Base-by-base conservation (phyloP, 2,888 invertebrate genomes). In the Ormyrus labotus region DNA sequence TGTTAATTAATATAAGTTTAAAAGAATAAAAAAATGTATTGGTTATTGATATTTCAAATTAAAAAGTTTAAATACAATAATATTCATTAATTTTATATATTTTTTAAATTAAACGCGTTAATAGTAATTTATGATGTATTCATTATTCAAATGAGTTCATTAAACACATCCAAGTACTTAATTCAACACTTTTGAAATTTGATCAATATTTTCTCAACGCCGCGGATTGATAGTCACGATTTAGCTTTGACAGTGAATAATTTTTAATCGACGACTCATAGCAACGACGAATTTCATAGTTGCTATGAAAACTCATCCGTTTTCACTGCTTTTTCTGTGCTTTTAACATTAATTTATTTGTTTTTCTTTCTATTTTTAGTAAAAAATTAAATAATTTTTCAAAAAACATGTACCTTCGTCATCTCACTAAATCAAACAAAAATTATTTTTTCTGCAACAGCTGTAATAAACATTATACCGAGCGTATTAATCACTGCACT, bases 191-290 rank as follows among this genome's bases (percentile, higher is more conserved):
- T 65, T 76, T 47, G 48, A 47, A 51, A 53, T 76, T 47, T 53
- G 69, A 76, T 69, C 55, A 60, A 68, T 68, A 11, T 61, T 63
- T 76, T 61, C 69, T 76, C 55, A 69, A 68, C n/a, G 1, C 50
- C 47, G 8, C 19, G 10, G 53, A 76, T 76, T 69, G 53, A 76
- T 67, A n/a, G 5, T 13, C 13, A 19, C 64, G 63, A 73, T 68
- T 79, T 48, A 48, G 55, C 69, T 63, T 58, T 69, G 55, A 73
- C 73, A 73, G 73, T 63, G 61, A 73, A 73, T 69, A 73, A 79
- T 47, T 63, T 9, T 53, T 57, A 63, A 67, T 65, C 72, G 72
- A 73, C 73, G 78, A 73, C 72, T n/a, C n/a, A n/a, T n/a, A n/a
- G n/a, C n/a, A n/a, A n/a, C n/a, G n/a, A n/a, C n/a, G n/a, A n/a